Evolutionary conservation across 2,113 vertebrate genomes (phyloP), one percentile per base, ranked within the genome.

Genomic region (Trinectes maculatus): DNA sequence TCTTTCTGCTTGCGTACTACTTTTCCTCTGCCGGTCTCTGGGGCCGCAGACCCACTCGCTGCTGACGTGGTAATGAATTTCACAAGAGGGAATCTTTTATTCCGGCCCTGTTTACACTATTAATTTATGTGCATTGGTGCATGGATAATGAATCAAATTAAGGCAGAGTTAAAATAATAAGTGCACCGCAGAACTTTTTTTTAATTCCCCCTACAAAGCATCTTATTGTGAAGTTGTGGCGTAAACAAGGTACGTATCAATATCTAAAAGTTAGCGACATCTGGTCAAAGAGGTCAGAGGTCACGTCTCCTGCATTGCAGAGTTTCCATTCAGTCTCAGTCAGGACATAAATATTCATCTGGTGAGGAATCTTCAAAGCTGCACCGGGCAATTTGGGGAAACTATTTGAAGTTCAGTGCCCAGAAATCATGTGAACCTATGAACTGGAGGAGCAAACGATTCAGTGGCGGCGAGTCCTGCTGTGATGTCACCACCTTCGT

Each of bases 61-160:
- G 73, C 79, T 74, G 74, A 77, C 81, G 82, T 84, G 87, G 86
- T 89, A 89, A 91, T 86, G 85, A 85, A 76, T 80, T 86, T 85
- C 70, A 66, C 64, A 66, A 78, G 77, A 71, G 77, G 71, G 29
- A 31, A 84, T 80, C 69, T 86, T 89, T 89, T 72, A 79, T 61
- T 42, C 78, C 34, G n/a, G 48, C 59, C 85, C 65, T 87, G 77
- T 90, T 89, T 89, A 87, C 83, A 36, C 62, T 26, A 16, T 62
- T 88, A 89, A 91, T 89, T 84, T 85, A 83, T 86, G 80, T 80
- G 86, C 77, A 59, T 77, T 73, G 48, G 62, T 79, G 73, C 78
- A 78, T 89, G 83, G 61, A 80, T 87, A 85, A 83, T 70, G 15
- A 82, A 57, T 73, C 66, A 71, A 77, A 85, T 86, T 77, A 79